Conservation (phyloP, 2,797 vertebrate genomes). For the Lepilemur ruficaudatus region DNA sequence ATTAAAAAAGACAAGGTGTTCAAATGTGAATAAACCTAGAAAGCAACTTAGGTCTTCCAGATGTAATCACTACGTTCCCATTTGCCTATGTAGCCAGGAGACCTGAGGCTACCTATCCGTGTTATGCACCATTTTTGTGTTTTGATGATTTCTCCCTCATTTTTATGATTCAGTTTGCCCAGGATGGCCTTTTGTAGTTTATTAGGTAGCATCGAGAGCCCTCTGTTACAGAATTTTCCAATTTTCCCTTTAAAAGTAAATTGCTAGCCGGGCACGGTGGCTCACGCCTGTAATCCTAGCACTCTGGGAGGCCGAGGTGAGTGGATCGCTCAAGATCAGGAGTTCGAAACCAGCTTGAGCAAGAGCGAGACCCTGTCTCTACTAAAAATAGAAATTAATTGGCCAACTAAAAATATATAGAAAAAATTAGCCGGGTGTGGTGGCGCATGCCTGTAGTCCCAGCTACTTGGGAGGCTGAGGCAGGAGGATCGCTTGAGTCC, state of each 20-base stretch:
- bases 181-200: not conserved
- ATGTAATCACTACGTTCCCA: not conserved
- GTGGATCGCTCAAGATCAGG: too few species aligned
- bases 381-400: too few species aligned
- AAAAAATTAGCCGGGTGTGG: too few species aligned
- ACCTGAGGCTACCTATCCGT: not conserved
- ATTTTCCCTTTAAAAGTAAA: slow-evolving; percentile 6
- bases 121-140: not conserved
- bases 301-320: too few species aligned
- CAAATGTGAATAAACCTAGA: not conserved
- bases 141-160: not conserved
- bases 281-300: too few species aligned
- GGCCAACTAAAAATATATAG: too few species aligned
- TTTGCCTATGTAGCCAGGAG: accelerated
- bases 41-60: not conserved
- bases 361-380: too few species aligned
- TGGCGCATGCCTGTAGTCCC: too few species aligned
- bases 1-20: not conserved
- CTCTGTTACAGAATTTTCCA: slow-evolving; percentile 6
- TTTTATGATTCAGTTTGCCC: not conserved
- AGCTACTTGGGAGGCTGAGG: too few species aligned
- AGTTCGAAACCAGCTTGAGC: too few species aligned
- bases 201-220: not conserved
- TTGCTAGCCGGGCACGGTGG: not conserved
- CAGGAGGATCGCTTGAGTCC: too few species aligned